phyloP scores from a whole-genome alignment of 2,888 invertebrate genomes.

The Gasteruption jaculator region DNA sequence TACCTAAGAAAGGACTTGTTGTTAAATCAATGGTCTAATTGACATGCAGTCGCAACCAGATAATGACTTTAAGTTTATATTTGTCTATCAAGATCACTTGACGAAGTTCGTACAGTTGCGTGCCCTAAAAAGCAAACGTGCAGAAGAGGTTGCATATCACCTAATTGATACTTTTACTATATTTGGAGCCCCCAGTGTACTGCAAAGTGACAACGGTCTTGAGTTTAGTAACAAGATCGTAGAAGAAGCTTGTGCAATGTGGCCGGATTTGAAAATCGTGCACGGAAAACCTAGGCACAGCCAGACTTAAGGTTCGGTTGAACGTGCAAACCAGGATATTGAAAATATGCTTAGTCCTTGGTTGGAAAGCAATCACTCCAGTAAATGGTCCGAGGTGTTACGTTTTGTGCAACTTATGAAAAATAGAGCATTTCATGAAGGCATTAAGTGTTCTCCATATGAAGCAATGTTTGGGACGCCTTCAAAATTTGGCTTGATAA shows the following conservation, averaged over 20 bases:
- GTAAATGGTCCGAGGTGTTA: constrained; percentile 44
- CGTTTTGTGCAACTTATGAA: constrained; percentile 46
- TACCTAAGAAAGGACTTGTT: no score
- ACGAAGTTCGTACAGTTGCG: constrained; percentile 31
- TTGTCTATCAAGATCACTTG: constrained; percentile 28
- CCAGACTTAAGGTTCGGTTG: constrained; percentile 28
- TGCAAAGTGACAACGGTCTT: no score
- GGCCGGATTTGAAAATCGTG: constrained; percentile 31
- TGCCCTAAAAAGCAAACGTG: constrained; percentile 28
- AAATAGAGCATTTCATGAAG: constrained; percentile 32
- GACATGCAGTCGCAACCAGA: no score
- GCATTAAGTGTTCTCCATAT: constrained; percentile 39
- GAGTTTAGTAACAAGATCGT: constrained; percentile 30
- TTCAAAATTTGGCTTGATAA: constrained; percentile 20
- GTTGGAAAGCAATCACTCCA: constrained; percentile 36
- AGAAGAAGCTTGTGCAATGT: constrained; percentile 24
- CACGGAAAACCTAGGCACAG: constrained; percentile 26
- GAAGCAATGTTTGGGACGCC: constrained; percentile 40
- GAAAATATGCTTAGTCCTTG: no score
- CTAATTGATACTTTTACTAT: constrained; percentile 31
- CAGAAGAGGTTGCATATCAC: constrained; percentile 32
- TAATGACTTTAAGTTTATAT: constrained; percentile 25
- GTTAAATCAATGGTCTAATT: no score
- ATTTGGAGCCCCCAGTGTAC: constrained; percentile 31
- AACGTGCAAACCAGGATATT: constrained; percentile 26